Conservation (phyloP, 1,140 invertebrate genomes). For the Rhopalosiphum padi region DNA sequence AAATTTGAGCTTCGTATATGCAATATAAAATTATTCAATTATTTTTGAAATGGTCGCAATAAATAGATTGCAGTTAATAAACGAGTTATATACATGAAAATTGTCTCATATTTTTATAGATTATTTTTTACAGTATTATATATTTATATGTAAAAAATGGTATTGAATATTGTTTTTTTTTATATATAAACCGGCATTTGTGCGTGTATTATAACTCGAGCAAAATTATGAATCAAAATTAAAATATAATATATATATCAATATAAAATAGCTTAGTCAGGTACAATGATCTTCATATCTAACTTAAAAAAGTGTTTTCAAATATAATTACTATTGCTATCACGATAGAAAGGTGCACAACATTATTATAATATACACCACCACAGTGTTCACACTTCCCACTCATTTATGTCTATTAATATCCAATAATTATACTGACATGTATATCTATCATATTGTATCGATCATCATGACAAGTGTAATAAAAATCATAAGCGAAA, state of each 20-base stretch:
- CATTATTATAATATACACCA: background rate
- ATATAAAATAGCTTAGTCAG: background rate
- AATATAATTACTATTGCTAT: background rate
- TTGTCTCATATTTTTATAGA: background rate
- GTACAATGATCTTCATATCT: background rate
- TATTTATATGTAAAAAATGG: background rate
- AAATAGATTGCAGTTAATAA: background rate
- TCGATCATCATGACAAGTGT: background rate
- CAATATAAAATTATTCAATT: background rate
- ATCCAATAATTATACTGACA: background rate
- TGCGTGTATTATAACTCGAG: background rate
- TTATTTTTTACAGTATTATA: background rate
- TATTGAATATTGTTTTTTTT: background rate
- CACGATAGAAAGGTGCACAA: background rate
- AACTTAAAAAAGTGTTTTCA: background rate
- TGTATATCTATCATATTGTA: background rate
- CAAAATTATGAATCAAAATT: background rate
- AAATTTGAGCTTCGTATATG: background rate
- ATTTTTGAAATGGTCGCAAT: background rate
- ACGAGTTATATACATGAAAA: background rate
- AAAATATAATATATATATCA: background rate
- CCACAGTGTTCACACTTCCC: slow-evolving; percentile 7
- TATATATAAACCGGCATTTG: background rate
- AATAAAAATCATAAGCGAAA: background rate
- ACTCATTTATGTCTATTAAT: slow-evolving; percentile 8